A percentile compares a stretch with the other conserved stretches of the same genome.
phyloP scores from a whole-genome alignment of 2,888 invertebrate species.

The Ophion costatus region DNA sequence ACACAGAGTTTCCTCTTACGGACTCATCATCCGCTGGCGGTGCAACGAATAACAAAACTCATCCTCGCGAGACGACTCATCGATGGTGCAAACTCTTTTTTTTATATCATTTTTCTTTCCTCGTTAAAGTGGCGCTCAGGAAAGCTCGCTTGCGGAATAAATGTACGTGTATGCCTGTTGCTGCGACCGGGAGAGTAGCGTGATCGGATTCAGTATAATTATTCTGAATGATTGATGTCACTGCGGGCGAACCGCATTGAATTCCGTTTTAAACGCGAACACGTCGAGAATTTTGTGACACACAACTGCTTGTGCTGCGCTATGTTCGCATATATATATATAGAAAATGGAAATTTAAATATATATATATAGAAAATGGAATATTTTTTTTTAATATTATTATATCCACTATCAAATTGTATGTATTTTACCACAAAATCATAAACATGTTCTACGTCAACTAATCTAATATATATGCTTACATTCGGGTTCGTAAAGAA shows the following conservation, averaged over 20 bases:
- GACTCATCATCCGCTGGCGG: not conserved
- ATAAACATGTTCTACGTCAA: too few relatives aligned
- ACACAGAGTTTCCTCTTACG: not conserved
- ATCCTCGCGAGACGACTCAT: constrained; percentile 36
- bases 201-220: constrained; percentile 67
- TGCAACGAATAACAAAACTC: constrained; percentile 1
- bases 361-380: not conserved
- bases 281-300: constrained; percentile 39
- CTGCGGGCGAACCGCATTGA: constrained; percentile 51
- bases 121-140: constrained; percentile 7
- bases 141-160: constrained; percentile 26
- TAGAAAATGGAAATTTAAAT: not conserved
- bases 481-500: too few relatives aligned
- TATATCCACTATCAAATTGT: too few relatives aligned
- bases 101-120: constrained; percentile 25
- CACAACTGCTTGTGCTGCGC: not conserved
- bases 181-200: constrained; percentile 47
- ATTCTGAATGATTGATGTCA: constrained; percentile 68
- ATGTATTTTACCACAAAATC: too few relatives aligned
- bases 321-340: not conserved
- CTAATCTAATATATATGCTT: too few relatives aligned
- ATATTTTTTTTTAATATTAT: too few relatives aligned
- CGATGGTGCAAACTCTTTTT: not conserved
- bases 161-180: constrained; percentile 7
- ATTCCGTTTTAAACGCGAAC: constrained; percentile 56